These are phyloP conservation scores for Dryomyza anilis DNA, from an alignment of 2,888 invertebrate genomes.

Conservation along the genomic window DNA sequence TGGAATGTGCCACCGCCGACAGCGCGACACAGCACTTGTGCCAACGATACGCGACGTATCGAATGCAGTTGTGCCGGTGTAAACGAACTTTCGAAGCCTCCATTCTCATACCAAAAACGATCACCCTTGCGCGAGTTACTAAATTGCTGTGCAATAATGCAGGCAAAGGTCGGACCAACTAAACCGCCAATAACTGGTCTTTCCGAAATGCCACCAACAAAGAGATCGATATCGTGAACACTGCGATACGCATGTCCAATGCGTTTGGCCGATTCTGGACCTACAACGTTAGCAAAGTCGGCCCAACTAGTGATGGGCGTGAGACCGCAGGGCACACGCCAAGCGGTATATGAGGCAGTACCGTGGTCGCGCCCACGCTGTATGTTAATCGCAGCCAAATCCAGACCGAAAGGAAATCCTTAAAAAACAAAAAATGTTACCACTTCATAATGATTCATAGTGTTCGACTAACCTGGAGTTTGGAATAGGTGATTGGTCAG, in stretches of 20 bases:
- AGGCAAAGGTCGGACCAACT: constrained; percentile 86
- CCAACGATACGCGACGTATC: constrained; percentile 72
- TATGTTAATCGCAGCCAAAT: constrained; percentile 85
- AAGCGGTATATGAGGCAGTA: constrained; percentile 77
- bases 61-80: constrained; percentile 78
- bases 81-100: constrained; percentile 74
- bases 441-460: background rate
- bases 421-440: constrained; percentile 37
- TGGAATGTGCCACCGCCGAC: constrained; percentile 60
- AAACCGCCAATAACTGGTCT: constrained; percentile 75
- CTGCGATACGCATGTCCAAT: constrained; percentile 69
- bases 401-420: constrained; percentile 77
- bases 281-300: constrained; percentile 73
- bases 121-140: constrained; percentile 77
- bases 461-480: constrained; percentile 61
- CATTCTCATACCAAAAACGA: constrained; percentile 85
- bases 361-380: constrained; percentile 89
- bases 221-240: constrained; percentile 84
- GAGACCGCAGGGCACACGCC: constrained; percentile 80
- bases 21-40: constrained; percentile 67
- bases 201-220: constrained; percentile 82
- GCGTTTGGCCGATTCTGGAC: constrained; percentile 67
- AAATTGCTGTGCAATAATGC: constrained; percentile 87
- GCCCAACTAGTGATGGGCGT: constrained; percentile 71
- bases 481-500: constrained; percentile 85